Evolutionary conservation across 2,888 invertebrate genomes (phyloP), one percentile per base, ranked within the genome.

Genomic region (Brachycybe producta): DNA sequence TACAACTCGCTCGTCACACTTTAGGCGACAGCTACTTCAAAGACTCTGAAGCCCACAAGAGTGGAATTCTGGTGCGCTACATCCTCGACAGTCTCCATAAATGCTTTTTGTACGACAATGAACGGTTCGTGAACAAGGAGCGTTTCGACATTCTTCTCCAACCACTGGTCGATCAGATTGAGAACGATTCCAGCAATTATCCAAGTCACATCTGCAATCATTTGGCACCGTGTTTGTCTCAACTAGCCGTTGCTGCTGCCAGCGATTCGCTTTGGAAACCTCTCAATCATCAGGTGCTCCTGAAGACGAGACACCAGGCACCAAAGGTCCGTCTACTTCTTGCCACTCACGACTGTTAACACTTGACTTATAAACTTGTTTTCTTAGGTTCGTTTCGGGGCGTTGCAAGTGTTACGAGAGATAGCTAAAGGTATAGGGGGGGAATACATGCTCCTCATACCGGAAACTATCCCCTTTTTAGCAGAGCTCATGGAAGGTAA

Each of bases 401-500:
- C 84, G 0, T 70, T 90, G 35, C 75, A 79, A 56, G 78, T 79
- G 55, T 70, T 86, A 57, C 79, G 83, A 47, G 80, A 82, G 57
- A 77, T 90, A 61, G 87, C 85, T 2, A 76, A 77, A 42, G 86
- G 84, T 63, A 71, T 94, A 1, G 88, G 86, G 2, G 86, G 87
- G 64, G 86, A 86, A 62, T 94, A 88, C 70, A 73, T 88, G 59
- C 80, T 87, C 0, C 72, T 94, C 1, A 67, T 94, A 44, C 90
- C 94, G 0, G 94, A 95, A 64, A 88, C 90, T 3, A 83, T 94
- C 54, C 92, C 92, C 0, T 92, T 92, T 73, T 71, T 95, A 30
- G 87, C 91, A 0, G 94, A 95, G 64, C 71, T 95, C 15, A 73
- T 94, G 58, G 94, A 94, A 72, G 92, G 88, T 62, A 86, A 86